Base-by-base conservation (phyloP, 1,140 invertebrate genomes). In the Drosophila littoralis region DNA sequence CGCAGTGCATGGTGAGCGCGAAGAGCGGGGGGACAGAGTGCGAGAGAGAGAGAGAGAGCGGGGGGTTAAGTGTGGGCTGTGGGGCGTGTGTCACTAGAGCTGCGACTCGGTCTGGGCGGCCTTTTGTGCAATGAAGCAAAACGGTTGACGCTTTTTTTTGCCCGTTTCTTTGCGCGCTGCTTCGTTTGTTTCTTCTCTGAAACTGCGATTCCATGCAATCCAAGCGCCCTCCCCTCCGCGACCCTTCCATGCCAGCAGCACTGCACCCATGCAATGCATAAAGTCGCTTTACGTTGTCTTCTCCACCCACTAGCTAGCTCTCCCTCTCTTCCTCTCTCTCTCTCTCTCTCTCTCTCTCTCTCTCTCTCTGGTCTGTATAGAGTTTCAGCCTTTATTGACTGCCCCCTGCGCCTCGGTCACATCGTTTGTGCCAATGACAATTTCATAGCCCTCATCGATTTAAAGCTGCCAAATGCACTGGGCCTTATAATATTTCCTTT, bases 91-190 rank as follows among this genome's bases (percentile, higher is more conserved):
- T 65, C 22, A 59, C 32, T 55, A 48, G 59, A 70, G 50, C 40
- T 55, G 38, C 67, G 22, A 36, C 32, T 54, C 66, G 13, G 55
- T 42, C 64, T 40, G 70, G 13, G 60, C 78, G 64, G 79, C 75
- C 82, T 86, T 84, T 81, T 85, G 83, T 77, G 82, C 83, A 86
- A 77, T 86, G 79, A 86, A 88, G 82, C 83, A 73, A 67, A 64
- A 73, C 82, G 78, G 68, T 66, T 80, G 77, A 71, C 72, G 60
- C 45, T 52, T 64, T 46, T 52, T 46, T 71, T 64, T 13, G 50
- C 55, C 45, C 35, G 9, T 54, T 73, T 64, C 64, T 75, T 64
- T 79, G 54, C 33, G 38, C 28, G 32, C 45, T 75, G 54, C 60
- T 60, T 76, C 68, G 60, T 65, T 76, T 72, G 68, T 58, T 64